A percentile compares a stretch with the other conserved stretches of the same genome.
Evolutionary conservation across 1,140 invertebrate genomes (phyloP).

Genomic region (Drepana arcuata): DNA sequence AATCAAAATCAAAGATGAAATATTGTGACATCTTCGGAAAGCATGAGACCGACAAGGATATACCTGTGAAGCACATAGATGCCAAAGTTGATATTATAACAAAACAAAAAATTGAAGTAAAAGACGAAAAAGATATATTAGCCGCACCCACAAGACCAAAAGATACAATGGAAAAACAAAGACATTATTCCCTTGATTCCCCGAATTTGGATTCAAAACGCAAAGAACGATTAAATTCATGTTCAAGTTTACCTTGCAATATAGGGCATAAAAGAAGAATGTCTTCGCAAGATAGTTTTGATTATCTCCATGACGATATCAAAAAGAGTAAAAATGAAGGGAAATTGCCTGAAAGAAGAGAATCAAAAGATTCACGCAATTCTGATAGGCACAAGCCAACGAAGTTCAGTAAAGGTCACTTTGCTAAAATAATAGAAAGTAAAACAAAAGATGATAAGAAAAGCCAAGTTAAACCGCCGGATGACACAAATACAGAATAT

Average conservation of each 20-base stretch:
- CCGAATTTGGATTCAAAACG: conserved; percentile 60
- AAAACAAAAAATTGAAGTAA: conserved; percentile 40
- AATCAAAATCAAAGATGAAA: conserved; percentile 38
- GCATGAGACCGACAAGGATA: conserved; percentile 39
- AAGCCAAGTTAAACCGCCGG: conserved; percentile 61
- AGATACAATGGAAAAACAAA: too few species aligned
- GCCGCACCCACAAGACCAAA: too few species aligned
- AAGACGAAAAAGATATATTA: conserved; percentile 40
- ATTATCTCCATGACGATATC: conserved; percentile 76
- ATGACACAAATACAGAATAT: conserved; percentile 42
- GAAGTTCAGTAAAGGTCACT: conserved; percentile 67
- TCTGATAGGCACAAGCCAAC: conserved; percentile 65
- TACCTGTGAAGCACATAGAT: conserved; percentile 8
- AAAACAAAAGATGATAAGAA: conserved; percentile 73
- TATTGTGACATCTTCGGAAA: conserved; percentile 28
- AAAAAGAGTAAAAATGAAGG: conserved; percentile 80
- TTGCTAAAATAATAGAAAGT: conserved; percentile 70
- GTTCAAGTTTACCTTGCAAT: conserved; percentile 77
- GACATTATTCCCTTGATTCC: conserved; percentile 69
- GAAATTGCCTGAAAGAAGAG: conserved; percentile 75
- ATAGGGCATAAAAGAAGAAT: conserved; percentile 80
- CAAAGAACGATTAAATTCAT: conserved; percentile 72
- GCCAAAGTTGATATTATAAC: conserved; percentile 15
- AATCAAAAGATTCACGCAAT: conserved; percentile 79
- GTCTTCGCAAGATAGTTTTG: conserved; percentile 82